Base-by-base conservation (phyloP, 2,888 invertebrate species). In the Quadroppia sp. region DNA sequence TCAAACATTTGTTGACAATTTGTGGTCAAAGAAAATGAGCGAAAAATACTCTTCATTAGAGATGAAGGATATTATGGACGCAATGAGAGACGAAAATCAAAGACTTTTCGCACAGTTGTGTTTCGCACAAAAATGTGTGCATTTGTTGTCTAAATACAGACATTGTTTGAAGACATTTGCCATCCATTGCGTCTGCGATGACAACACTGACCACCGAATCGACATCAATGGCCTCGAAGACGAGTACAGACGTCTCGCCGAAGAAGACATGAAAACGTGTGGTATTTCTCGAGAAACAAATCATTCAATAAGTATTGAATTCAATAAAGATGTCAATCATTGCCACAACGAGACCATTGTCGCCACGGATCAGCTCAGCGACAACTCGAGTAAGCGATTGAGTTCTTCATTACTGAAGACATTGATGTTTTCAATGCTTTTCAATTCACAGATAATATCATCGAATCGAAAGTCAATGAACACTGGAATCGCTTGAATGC, bases 61-160 rank as follows among this genome's bases (percentile, higher is more conserved):
- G 15, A 1, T 69, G 28, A 69, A 69, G 17, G 69, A 69, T 28
- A 45, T 69, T 42, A 17, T 69, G 6, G 69, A 69, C 1, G 23
- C 23, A 2, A 23, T 69, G 7, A 69, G 20, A 15, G 69, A 69
- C 1, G 69, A 69, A 45, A 69, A 69, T 9, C 25, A 69, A 20
- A 69, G 36, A 69, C 69, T 69, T 69, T 23, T 23, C 6, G 7
- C 25, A 25, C 69, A 69, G 25, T 69, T 69, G 20, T 25, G 15
- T 45, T 69, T 69, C 45, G 45, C 69, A 42, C 42, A 69, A 7
- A 69, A 69, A 28, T 69, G 42, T 45, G 45, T 69, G 25, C 42
- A 69, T 45, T 45, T 69, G 23, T 69, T 69, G 11, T 42, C 23
- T 45, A 25, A 69, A 20, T 69, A 69, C 36, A 20, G 69, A 69